Base-by-base conservation (phyloP, 2,797 vertebrate genomes). In the Fundulus diaphanus region DNA sequence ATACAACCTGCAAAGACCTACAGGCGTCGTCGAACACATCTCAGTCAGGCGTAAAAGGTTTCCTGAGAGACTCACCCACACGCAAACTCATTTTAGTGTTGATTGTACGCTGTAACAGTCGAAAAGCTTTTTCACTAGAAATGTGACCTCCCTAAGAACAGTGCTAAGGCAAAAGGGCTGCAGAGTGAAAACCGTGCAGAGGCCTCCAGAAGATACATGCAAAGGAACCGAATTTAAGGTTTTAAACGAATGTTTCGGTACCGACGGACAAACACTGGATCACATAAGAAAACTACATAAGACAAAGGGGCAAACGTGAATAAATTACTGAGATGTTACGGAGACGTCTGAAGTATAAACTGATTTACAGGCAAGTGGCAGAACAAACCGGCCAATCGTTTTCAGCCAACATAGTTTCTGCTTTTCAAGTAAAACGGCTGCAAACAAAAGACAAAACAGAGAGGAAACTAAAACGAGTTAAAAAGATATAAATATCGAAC, bases 121-220 rank as follows among this genome's bases (percentile, higher is more conserved):
- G 35, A 59, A 67, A 78, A 37, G 56, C 56, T n/a, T 72, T 52
- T 59, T 44, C 9, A 75, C 75, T 68, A 54, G n/a, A 78, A 75
- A 61, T 48, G 18, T 35, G 67, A 73, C 35, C 82, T 86, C 75
- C 89, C 42, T 63, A 52, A 61, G 81, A 77, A 84, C 72, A 79
- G 78, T 61, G 79, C 70, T 83, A 87, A 90, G 84, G 89, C 86
- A 86, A 78, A n/a, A 81, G 69, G 75, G 82, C 79, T 75, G 82
- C 67, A 49, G 77, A 20, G 70, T 72, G 67, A 78, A 49, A 86
- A 84, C 66, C 77, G 73, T 80, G 82, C 66, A 78, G 69, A 76
- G 59, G 71, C 51, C 74, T 79, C 35, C 56, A 85, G 42, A 78
- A 65, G 75, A 85, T 40, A 46, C 20, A 7, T 37, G 66, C 18